phyloP scores from a whole-genome alignment of 2,797 vertebrate species.

The Mus minutoides region DNA sequence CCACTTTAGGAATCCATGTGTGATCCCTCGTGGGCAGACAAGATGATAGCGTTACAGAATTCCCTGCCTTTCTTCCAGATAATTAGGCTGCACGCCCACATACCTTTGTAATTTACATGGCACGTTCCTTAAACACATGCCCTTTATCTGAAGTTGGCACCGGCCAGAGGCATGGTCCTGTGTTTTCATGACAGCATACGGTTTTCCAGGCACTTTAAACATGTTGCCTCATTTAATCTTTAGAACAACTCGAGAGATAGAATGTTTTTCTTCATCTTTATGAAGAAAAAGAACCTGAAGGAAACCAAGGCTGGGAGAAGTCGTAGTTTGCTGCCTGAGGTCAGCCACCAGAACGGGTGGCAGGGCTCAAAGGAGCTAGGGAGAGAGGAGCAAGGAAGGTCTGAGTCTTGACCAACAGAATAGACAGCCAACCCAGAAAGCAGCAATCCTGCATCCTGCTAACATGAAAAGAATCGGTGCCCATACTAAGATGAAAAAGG shows the following conservation, averaged over 20 bases:
- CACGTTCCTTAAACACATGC: neutral
- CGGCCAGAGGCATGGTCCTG: neutral
- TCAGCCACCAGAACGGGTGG: neutral
- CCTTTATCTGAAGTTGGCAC: conserved; percentile 11
- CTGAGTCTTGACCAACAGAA: neutral
- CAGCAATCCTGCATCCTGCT: neutral
- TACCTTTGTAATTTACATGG: neutral
- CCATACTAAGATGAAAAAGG: conserved; percentile 51
- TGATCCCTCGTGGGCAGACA: neutral
- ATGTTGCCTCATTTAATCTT: conserved; percentile 19
- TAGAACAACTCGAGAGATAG: neutral
- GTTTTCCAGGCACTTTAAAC: conserved; percentile 56
- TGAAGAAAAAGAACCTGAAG: conserved; percentile 14
- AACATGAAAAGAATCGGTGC: neutral
- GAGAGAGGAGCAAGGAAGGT: neutral
- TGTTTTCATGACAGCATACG: conserved; percentile 13
- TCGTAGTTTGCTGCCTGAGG: neutral
- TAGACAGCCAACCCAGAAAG: neutral
- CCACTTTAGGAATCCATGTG: neutral
- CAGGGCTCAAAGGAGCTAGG: neutral
- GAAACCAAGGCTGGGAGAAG: neutral
- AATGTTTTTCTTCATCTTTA: conserved; percentile 2
- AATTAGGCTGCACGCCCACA: conserved; percentile 10
- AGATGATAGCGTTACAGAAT: neutral
- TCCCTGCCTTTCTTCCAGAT: conserved; percentile 44